Percentiles rank a stretch among this genome's conserved stretches.
Conservation (phyloP, 2,888 invertebrate genomes). For the Augiades crinisus region DNA sequence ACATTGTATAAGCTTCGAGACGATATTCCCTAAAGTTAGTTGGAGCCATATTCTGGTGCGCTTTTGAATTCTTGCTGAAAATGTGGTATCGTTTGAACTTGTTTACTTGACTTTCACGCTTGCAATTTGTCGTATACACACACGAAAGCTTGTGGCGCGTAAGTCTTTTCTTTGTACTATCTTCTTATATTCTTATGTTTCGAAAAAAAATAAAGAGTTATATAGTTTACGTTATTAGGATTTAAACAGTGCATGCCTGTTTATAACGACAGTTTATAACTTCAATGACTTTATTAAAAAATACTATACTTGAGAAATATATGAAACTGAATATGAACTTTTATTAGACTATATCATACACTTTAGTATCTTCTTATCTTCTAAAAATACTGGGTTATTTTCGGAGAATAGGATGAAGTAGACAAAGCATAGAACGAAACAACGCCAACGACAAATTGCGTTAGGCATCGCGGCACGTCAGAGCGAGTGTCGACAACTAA, state of each 20-base stretch:
- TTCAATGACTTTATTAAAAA: too few relatives aligned
- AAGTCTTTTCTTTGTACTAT: too few relatives aligned
- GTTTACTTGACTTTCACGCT: conserved; percentile 4
- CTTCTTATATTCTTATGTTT: too few relatives aligned
- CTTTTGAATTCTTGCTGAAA: conserved; percentile 7
- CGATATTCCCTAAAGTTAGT: conserved; percentile 7
- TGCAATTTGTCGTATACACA: not conserved
- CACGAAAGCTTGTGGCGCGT: too few relatives aligned
- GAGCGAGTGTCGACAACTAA: not conserved
- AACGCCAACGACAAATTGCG: conserved; percentile 1
- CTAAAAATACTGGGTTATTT: not conserved
- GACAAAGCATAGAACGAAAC: not conserved
- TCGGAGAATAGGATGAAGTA: not conserved
- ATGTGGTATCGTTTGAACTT: conserved; percentile 3
- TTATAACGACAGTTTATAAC: too few relatives aligned
- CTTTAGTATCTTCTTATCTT: not conserved
- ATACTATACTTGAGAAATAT: too few relatives aligned
- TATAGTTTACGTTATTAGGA: too few relatives aligned
- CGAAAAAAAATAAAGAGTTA: too few relatives aligned
- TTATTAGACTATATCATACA: too few relatives aligned
- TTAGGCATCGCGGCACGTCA: conserved; percentile 1
- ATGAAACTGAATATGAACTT: too few relatives aligned
- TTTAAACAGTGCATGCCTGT: too few relatives aligned
- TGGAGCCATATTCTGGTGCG: not conserved
- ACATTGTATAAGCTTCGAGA: conserved; percentile 37